Percentiles rank a stretch among this genome's conserved stretches.
Evolutionary conservation across 2,113 vertebrate genomes (phyloP).

Genomic region (Sula dactylatra): DNA sequence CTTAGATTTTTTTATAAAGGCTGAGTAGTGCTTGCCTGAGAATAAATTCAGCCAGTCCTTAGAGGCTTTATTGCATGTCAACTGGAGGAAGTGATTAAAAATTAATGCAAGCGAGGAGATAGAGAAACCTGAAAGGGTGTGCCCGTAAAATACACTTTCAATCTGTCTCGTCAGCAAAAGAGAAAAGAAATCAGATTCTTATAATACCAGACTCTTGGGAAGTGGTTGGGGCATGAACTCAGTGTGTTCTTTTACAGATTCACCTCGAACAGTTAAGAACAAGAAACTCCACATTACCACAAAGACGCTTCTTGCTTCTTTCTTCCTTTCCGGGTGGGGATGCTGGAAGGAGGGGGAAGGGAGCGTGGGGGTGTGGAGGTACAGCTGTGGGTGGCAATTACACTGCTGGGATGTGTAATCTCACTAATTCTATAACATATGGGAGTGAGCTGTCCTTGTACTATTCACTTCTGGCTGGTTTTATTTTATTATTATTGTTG

Average conservation of each 20-base stretch:
- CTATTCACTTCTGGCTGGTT: neutral
- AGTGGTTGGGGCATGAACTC: conserved; percentile 53
- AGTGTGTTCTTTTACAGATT: neutral
- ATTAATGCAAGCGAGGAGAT: conserved; percentile 83
- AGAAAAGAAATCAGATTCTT: conserved; percentile 48
- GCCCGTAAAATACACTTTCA: conserved; percentile 79
- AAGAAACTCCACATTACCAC: neutral
- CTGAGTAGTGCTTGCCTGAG: neutral
- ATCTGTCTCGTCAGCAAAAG: conserved; percentile 77
- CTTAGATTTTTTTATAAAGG: conserved; percentile 21
- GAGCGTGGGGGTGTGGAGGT: neutral
- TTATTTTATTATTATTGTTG: neutral
- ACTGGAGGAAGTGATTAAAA: conserved; percentile 85
- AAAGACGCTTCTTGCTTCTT: neutral
- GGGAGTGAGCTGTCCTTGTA: conserved; percentile 12
- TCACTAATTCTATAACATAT: neutral
- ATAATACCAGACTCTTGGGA: conserved; percentile 52
- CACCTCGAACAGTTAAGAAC: neutral
- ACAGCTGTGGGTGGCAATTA: conserved; percentile 18
- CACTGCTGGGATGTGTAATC: neutral
- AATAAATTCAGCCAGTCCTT: conserved; percentile 1
- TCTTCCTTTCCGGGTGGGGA: neutral
- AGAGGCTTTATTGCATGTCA: conserved; percentile 62
- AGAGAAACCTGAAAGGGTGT: conserved; percentile 84
- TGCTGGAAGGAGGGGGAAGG: neutral